Percentiles rank a stretch among this genome's conserved stretches.
Conservation (phyloP, 2,888 invertebrate genomes). For the Acrobasis consociella region DNA sequence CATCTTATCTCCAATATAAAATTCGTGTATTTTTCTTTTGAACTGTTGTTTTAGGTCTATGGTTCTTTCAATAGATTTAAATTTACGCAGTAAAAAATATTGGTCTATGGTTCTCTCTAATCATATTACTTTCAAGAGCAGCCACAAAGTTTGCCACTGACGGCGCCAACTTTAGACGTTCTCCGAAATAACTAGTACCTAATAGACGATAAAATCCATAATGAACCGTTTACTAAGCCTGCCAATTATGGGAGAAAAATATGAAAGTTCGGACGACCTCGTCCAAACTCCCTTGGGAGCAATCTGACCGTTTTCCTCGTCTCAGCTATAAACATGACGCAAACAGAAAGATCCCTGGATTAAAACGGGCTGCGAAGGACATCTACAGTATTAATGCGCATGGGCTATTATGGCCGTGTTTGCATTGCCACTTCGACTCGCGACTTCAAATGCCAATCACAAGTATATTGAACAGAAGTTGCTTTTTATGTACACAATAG, state of each 20-base stretch:
- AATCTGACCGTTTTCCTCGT: not conserved
- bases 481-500: too few relatives aligned
- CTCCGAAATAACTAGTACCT: too few relatives aligned
- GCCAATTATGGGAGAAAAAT: not conserved
- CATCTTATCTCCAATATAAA: too few relatives aligned
- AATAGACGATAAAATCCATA: not conserved
- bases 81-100: too few relatives aligned
- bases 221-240: not conserved
- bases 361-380: not conserved
- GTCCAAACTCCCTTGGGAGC: conserved; percentile 1
- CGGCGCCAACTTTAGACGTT: too few relatives aligned
- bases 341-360: not conserved
- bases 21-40: too few relatives aligned
- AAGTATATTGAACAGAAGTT: not conserved
- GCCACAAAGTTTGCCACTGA: too few relatives aligned
- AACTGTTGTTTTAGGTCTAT: too few relatives aligned
- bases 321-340: not conserved
- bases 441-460: not conserved
- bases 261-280: conserved; percentile 4
- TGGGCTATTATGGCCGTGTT: not conserved
- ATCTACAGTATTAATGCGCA: conserved; percentile 3
- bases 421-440: not conserved
- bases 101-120: too few relatives aligned
- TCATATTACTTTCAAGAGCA: too few relatives aligned
- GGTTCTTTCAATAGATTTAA: too few relatives aligned